Evolutionary conservation across 1,140 invertebrate genomes (phyloP), one percentile per base, ranked within the genome.

Genomic region (Ooceraea biroi): DNA sequence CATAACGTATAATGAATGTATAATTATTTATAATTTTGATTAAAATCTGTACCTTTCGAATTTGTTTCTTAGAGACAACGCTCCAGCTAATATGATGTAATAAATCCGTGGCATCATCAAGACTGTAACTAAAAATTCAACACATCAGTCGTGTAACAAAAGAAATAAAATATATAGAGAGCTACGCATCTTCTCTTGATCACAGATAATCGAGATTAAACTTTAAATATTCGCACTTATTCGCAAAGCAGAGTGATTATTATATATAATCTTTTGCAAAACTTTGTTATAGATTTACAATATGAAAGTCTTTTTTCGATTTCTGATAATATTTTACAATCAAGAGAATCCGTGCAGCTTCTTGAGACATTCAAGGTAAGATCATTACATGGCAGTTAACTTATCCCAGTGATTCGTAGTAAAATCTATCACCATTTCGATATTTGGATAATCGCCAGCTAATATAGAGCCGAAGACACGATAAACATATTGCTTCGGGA

Each of bases 11-110:
- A 48, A 68, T 27, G 10, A 17, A 30, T 68, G 25, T n/a, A 48
- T 48, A 17, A 1, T n/a, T 1, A 0, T 25, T 1, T 50, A n/a
- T 68, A 36, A 36, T 41, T 44, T 46, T 27, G 0, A 36, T 36
- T 5, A 17, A 74, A 61, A 22, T 48, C 7, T 30, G 0, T 63
- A 76, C 73, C 58, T 76, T 63, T 63, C 63, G 25, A 2, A 76
- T 63, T 22, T 76, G 73, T 10, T 76, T 63, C 8, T 57, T 76
- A 27, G 73, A 76, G 30, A 50, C 44, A 19, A 76, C 0, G 48
- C 8, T 19, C 73, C 73, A 63, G 22, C 25, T 48, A 30, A 76
- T 11, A 36, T 76, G n/a, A 48, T 50, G 2, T 17, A 76, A 10
- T n/a, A 63, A 63, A 30, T 17, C 11, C 8, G 8, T 36, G 8